Evolutionary conservation across 2,113 vertebrate species (phyloP), one percentile per base, ranked within the genome.

Genomic region (Chloropsis hardwickii): DNA sequence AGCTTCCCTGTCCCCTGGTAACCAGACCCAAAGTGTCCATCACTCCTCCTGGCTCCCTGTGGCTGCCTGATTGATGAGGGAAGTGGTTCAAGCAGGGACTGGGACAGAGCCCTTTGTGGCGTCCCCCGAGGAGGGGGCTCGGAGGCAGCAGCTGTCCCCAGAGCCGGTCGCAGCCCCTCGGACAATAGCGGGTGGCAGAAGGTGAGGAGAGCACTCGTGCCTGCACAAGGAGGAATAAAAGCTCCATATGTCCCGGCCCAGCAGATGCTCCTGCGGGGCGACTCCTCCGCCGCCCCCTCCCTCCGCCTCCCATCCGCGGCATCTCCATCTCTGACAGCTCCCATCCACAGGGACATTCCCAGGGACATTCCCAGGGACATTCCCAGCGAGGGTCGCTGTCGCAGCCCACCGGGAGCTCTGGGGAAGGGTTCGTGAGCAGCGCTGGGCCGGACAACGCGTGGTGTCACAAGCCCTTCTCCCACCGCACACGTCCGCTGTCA

Each of bases 171-270:
- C 80, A 94, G 90, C 95, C 80, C 79, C 40, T 71, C 2, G 3
- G 64, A 95, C 88, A 95, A 96, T 47, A 19, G 45, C 74, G 78
- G 85, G 67, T 80, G 95, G 96, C 96, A 98, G 97, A 94, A 98
- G 96, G 96, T 91, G 78, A 93, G 87, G 92, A 76, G 19, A 87
- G 61, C 53, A 11, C 97, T 97, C 95, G 84, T 98, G 98, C 97
- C 98, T 98, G 62, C 94, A 97, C 95, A 95, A 53, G 81, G 71
- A 92, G 71, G 86, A 82, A 96, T 85, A 93, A 95, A 97, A 91
- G 73, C 97, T 97, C 98, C 98, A 98, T 98, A 98, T 98, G 98
- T 96, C 87, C 88, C 16, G 14, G 94, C 96, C 93, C 86, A 94
- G 65, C 98, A 98, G 98, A 98, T 98, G 98, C 95, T 98, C 83